Evolutionary conservation across 2,888 invertebrate genomes (phyloP).

Genomic region (Neuroscelio doddi): DNA sequence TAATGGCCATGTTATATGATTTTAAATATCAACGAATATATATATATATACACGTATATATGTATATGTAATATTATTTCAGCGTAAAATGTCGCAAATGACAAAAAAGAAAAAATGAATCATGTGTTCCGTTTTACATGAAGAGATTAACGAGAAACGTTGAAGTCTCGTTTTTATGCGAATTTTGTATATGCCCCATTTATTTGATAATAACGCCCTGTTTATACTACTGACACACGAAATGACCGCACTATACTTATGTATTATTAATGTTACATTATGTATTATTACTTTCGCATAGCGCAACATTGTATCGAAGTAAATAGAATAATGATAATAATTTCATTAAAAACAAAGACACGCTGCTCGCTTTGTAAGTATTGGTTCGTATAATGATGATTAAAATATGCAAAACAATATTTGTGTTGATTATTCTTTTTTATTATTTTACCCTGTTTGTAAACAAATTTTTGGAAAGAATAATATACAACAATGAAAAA

Average conservation of each 20-base stretch:
- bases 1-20: constrained; percentile 58
- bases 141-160: constrained; percentile 37
- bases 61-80: constrained; percentile 34
- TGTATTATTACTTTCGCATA: constrained; percentile 59
- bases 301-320: constrained; percentile 55
- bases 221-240: constrained; percentile 50
- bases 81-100: constrained; percentile 20
- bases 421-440: neutral
- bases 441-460: neutral
- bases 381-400: constrained; percentile 69
- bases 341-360: constrained; percentile 55
- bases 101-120: constrained; percentile 3
- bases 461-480: too few relatives aligned
- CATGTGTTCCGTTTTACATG: constrained; percentile 24
- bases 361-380: constrained; percentile 70
- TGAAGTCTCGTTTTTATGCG: constrained; percentile 43
- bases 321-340: constrained; percentile 41
- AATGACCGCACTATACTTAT: constrained; percentile 59
- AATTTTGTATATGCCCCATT: constrained; percentile 42
- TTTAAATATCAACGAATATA: constrained; percentile 44
- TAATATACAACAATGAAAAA: constrained; percentile 42
- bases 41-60: constrained; percentile 42
- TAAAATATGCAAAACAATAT: constrained; percentile 59
- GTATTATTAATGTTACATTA: constrained; percentile 70
- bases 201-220: constrained; percentile 48